Conservation (phyloP, 1,140 invertebrate species). For the Hyles euphorbiae region DNA sequence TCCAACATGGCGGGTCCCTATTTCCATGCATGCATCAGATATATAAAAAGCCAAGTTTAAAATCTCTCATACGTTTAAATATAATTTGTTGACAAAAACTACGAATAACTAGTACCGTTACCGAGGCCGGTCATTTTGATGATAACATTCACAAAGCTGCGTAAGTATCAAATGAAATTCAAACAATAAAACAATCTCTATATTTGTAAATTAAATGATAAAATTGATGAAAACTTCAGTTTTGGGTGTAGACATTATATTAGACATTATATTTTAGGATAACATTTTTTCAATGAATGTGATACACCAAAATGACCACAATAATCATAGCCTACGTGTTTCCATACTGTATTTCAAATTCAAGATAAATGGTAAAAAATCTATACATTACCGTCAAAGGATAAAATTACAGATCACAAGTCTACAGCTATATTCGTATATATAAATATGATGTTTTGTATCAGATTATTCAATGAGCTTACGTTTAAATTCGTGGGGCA, state of each 20-base stretch:
- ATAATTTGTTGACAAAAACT: constrained; percentile 7
- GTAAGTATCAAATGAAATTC: too few relatives aligned
- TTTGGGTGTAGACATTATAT: too few relatives aligned
- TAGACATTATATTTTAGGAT: too few relatives aligned
- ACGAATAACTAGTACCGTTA: constrained; percentile 6
- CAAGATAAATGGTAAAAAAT: constrained; percentile 52
- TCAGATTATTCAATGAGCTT: constrained; percentile 42
- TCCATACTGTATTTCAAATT: not conserved
- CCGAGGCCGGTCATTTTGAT: constrained; percentile 4
- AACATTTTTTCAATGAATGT: too few relatives aligned
- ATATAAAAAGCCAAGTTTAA: constrained; percentile 47
- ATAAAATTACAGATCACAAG: constrained; percentile 52
- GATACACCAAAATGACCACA: too few relatives aligned
- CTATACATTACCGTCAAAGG: constrained; percentile 54
- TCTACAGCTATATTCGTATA: constrained; percentile 60
- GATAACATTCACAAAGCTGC: too few relatives aligned
- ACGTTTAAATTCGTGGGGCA: constrained; percentile 65
- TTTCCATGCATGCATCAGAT: not conserved
- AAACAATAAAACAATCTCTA: too few relatives aligned
- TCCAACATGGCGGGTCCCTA: too few relatives aligned
- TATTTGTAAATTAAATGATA: too few relatives aligned
- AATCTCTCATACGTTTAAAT: constrained; percentile 33
- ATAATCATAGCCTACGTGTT: not conserved
- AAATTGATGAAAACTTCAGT: too few relatives aligned
- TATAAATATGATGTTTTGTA: constrained; percentile 12